Evolutionary conservation across 2,888 invertebrate species (phyloP).

Genomic region (Metalampra italica): DNA sequence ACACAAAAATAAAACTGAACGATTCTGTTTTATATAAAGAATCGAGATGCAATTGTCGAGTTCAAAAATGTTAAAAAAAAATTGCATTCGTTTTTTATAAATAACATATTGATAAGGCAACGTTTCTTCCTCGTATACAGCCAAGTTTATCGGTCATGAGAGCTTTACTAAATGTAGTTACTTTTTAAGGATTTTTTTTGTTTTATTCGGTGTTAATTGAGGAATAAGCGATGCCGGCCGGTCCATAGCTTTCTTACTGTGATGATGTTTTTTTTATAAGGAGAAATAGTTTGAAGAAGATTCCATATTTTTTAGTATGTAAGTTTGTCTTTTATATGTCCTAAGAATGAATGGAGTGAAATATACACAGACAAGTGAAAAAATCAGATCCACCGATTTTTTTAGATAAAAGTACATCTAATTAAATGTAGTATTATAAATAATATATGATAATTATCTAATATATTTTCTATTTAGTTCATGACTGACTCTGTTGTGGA

Average conservation of each 20-base stretch:
- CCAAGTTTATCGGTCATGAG: slow-evolving; percentile 20
- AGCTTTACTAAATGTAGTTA: slow-evolving; percentile 31
- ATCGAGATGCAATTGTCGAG: slow-evolving; percentile 20
- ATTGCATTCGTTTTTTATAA: slow-evolving; percentile 15
- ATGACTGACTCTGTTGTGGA: slow-evolving; percentile 15
- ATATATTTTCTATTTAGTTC: slow-evolving; percentile 19
- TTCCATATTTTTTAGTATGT: slow-evolving; percentile 32
- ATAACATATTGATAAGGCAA: slow-evolving; percentile 17
- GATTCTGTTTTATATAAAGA: slow-evolving; percentile 8
- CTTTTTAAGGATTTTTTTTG: slow-evolving; percentile 10
- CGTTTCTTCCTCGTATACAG: slow-evolving; percentile 15
- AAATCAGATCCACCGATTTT: slow-evolving; percentile 43
- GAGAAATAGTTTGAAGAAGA: slow-evolving; percentile 29
- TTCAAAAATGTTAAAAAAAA: too few species aligned
- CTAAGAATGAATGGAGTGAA: slow-evolving; percentile 15
- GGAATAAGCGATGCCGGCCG: slow-evolving; percentile 15
- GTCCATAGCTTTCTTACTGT: slow-evolving; percentile 39
- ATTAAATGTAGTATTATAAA: slow-evolving; percentile 13
- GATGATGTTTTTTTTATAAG: slow-evolving; percentile 34
- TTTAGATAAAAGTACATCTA: slow-evolving; percentile 19
- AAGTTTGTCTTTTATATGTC: slow-evolving; percentile 15
- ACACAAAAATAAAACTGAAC: slow-evolving; percentile 9
- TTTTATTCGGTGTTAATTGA: slow-evolving; percentile 3
- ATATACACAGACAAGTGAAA: slow-evolving; percentile 19
- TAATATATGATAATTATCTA: slow-evolving; percentile 13